Base-by-base conservation (phyloP, 2,797 vertebrate genomes). In the Myotis vivesi region DNA sequence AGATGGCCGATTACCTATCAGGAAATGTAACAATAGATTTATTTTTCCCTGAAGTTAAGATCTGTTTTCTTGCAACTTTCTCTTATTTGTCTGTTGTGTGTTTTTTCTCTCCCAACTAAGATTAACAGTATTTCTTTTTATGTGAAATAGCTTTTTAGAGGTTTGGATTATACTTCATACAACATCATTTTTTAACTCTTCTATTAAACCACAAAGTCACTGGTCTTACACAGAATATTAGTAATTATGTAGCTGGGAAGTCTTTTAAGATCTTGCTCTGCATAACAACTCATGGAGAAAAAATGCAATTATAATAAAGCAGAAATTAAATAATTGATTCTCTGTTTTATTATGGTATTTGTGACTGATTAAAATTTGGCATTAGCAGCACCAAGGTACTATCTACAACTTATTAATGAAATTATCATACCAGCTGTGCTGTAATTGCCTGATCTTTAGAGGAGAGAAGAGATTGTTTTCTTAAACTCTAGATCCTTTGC, bases 371-470 rank as follows among this genome's bases (percentile, higher is more conserved):
- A 72, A 96, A 84, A 80, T 96, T 91, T 96, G 84, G 51, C 84
- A 96, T 95, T 92, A 93, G 86, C 89, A 83, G 46, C 59, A 51
- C 72, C 86, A 92, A 3, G 92, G 30, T 85, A 86, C 51, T 89
- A 76, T 88, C 92, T 92, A 62, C 69, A 89, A 46, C 49, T 92
- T 95, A 95, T 96, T 96, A 97, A 97, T 97, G 94, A 96, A 96
- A 97, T 97, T 92, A 96, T 89, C 89, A 91, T 96, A 89, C 92
- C 92, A 97, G 93, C 96, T 96, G 95, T 87, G 92, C 73, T 68
- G 3, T 97, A 96, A 97, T 96, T 96, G 66, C 83, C 80, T 82
- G 68, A 66, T 95, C 96, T 95, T 96, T 95, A 85, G 73, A 57
- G 81, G 92, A 95, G 86, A 82, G 44, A 94, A 41, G 51, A 92